Conservation (phyloP, 30 jellyfish, hydroid and myxozoan species). For the Hydra vulgaris region DNA sequence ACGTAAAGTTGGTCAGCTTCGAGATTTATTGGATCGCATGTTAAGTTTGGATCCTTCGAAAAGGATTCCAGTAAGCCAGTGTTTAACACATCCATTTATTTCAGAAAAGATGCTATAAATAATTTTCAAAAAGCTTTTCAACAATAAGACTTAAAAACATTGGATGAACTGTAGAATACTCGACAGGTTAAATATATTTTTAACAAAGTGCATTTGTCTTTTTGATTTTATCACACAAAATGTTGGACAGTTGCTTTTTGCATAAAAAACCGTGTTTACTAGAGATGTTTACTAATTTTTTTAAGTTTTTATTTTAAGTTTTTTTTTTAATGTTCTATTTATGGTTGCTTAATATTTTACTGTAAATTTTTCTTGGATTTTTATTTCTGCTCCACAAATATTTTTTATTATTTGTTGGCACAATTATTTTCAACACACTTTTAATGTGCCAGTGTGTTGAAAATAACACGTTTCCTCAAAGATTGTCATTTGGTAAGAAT, state of each 20-base stretch:
- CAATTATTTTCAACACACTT: too few relatives aligned
- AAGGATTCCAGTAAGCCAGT: constrained; percentile 77
- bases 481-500: neutral
- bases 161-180: neutral
- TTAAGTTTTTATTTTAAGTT: too few relatives aligned
- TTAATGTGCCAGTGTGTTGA: too few relatives aligned
- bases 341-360: too few relatives aligned
- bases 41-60: constrained; percentile 88
- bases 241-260: too few relatives aligned
- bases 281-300: too few relatives aligned
- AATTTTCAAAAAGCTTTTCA: neutral
- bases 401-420: too few relatives aligned
- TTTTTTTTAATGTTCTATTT: too few relatives aligned
- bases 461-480: neutral
- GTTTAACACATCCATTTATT: constrained; percentile 81
- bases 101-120: constrained; percentile 57
- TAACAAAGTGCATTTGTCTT: neutral
- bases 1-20: constrained; percentile 87
- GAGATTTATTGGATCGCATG: constrained; percentile 88
- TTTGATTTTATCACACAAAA: neutral
- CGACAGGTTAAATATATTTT: neutral
- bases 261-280: neutral
- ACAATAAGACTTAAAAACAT: neutral
- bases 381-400: too few relatives aligned
- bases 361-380: too few relatives aligned